These are phyloP conservation scores for Caenorhabditis sp. DNA, from an alignment of 2,888 invertebrate genomes.

Conservation along the genomic window DNA sequence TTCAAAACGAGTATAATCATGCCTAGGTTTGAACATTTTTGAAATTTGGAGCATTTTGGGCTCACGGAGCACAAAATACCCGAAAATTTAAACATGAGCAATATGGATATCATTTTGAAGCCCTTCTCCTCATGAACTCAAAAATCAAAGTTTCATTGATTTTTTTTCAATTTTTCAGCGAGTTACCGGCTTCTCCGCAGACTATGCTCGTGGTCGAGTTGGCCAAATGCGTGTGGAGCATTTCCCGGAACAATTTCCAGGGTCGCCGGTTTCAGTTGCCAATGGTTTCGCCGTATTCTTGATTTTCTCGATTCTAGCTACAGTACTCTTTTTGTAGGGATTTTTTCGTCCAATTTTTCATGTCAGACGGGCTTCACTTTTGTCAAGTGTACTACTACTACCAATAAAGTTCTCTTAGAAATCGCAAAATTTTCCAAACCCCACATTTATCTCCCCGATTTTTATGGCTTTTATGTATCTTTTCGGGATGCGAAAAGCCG, in stretches of 20 bases:
- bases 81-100: neutral
- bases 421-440: neutral
- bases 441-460: conserved; percentile 7
- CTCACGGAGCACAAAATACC: neutral
- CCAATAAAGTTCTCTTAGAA: neutral
- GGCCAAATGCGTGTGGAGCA: conserved; percentile 68
- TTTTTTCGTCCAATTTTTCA: conserved; percentile 13
- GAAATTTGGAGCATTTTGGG: neutral
- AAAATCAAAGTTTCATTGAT: neutral
- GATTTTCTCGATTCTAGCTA: neutral
- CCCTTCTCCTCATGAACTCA: neutral
- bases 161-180: conserved; percentile 41
- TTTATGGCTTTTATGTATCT: conserved; percentile 20
- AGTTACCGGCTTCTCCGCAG: conserved; percentile 69
- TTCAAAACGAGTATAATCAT: conserved; percentile 19
- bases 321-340: conserved; percentile 8
- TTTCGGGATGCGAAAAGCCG: neutral
- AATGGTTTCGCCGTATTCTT: neutral
- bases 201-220: conserved; percentile 67
- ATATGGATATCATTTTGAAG: neutral
- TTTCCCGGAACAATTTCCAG: conserved; percentile 62
- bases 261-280: conserved; percentile 42
- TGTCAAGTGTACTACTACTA: no score
- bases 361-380: conserved; percentile 33
- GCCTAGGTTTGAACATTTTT: conserved; percentile 12